These are phyloP conservation scores for Epistrophe grossulariae DNA, from an alignment of 2,888 invertebrate genomes.

Conservation along the genomic window DNA sequence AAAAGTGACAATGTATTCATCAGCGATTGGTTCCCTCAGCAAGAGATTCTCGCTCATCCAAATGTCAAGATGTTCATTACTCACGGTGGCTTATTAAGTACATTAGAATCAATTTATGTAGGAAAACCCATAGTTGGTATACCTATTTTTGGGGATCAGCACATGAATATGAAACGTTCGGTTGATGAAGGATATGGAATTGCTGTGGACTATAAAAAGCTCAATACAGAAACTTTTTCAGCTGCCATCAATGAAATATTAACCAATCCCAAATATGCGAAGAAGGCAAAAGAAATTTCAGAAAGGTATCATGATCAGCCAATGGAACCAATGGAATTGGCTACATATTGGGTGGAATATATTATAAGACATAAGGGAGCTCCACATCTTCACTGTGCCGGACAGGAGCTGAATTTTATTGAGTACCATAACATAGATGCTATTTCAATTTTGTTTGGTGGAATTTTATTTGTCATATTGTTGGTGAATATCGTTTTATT, in stretches of 20 bases:
- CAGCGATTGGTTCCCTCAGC: constrained; percentile 84
- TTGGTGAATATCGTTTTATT: neutral
- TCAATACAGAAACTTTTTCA: constrained; percentile 79
- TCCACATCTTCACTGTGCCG: constrained; percentile 80
- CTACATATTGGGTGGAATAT: constrained; percentile 83
- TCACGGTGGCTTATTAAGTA: constrained; percentile 84
- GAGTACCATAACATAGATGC: constrained; percentile 80
- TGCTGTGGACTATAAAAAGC: constrained; percentile 79
- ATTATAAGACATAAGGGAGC: constrained; percentile 81
- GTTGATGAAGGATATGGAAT: constrained; percentile 83
- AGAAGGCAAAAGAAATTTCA: constrained; percentile 77
- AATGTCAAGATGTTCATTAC: constrained; percentile 84
- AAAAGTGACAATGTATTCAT: constrained; percentile 81
- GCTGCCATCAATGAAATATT: constrained; percentile 77
- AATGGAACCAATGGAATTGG: constrained; percentile 79
- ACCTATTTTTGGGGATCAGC: constrained; percentile 85
- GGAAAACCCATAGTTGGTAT: constrained; percentile 85
- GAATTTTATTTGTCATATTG: constrained; percentile 23
- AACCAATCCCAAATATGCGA: constrained; percentile 76
- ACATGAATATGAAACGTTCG: constrained; percentile 84
- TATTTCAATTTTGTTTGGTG: constrained; percentile 77
- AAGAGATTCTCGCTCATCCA: constrained; percentile 84
- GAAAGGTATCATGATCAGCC: constrained; percentile 81
- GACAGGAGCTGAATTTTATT: constrained; percentile 79
- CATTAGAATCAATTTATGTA: constrained; percentile 84